Conservation (phyloP, 2,888 invertebrate species). For the Liopterus haemorrhoidalis region DNA sequence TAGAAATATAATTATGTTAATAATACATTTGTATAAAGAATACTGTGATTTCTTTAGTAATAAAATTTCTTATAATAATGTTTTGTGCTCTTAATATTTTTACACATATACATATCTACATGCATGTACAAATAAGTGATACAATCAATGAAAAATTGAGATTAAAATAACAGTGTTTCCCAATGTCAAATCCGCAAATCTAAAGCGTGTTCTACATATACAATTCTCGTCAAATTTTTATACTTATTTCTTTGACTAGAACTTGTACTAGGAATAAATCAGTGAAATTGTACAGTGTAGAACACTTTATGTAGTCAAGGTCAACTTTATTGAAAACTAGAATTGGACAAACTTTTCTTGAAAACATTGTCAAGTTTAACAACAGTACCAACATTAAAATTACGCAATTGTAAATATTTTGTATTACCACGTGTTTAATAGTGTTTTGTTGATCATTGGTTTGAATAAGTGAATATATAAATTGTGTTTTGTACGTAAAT, state of each 20-base stretch:
- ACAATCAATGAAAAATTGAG: background rate
- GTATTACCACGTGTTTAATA: too few relatives aligned
- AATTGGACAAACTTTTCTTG: too few relatives aligned
- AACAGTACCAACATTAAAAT: too few relatives aligned
- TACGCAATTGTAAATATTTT: too few relatives aligned
- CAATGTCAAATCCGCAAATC: background rate
- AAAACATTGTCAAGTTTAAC: too few relatives aligned
- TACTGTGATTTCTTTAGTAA: conserved; percentile 22
- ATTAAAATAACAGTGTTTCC: background rate
- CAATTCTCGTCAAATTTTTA: too few relatives aligned
- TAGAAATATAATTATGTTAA: conserved; percentile 23
- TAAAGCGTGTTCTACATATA: background rate
- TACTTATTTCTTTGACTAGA: background rate
- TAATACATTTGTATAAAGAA: conserved; percentile 22
- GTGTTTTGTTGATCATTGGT: too few relatives aligned
- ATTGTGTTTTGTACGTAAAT: too few relatives aligned
- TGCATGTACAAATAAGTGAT: conserved; percentile 18
- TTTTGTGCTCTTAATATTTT: conserved; percentile 21
- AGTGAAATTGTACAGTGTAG: too few relatives aligned
- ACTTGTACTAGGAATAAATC: background rate
- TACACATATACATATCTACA: conserved; percentile 25
- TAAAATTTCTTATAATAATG: conserved; percentile 19
- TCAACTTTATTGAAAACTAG: too few relatives aligned
- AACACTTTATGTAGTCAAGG: too few relatives aligned
- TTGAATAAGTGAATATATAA: too few relatives aligned